phyloP scores from a whole-genome alignment of 2,888 invertebrate genomes.

The Epirrhoe tristata region DNA sequence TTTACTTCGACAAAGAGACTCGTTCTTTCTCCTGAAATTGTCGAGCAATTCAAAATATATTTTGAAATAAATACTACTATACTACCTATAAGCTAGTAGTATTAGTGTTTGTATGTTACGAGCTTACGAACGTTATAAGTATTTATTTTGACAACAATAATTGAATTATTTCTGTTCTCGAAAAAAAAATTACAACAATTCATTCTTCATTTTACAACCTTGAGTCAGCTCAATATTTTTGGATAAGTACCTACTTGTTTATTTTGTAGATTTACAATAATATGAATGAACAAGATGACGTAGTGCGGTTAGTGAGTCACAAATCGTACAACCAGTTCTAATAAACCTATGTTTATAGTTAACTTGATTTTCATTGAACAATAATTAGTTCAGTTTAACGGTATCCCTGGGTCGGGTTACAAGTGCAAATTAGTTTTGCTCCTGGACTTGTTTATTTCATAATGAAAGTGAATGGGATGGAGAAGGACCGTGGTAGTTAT shows the following conservation, averaged over 20 bases:
- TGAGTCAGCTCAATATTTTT: conserved; percentile 33
- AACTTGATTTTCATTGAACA: conserved; percentile 55
- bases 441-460: neutral
- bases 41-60: too few relatives aligned
- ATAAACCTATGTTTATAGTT: conserved; percentile 57
- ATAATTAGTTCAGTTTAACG: conserved; percentile 55
- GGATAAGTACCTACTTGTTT: too few relatives aligned
- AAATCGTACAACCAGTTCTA: conserved; percentile 47
- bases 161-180: neutral
- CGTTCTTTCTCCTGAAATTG: too few relatives aligned
- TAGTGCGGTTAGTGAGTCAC: conserved; percentile 53
- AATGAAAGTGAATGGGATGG: conserved; percentile 29
- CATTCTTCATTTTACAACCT: conserved; percentile 20
- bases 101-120: neutral
- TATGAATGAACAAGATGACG: conserved; percentile 45
- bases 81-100: too few relatives aligned
- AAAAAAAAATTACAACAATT: conserved; percentile 15
- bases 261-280: conserved; percentile 15
- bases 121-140: too few relatives aligned
- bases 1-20: too few relatives aligned
- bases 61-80: too few relatives aligned
- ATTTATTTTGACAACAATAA: neutral
- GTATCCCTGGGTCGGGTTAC: conserved; percentile 50
- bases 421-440: conserved; percentile 44
- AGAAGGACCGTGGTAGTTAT: conserved; percentile 14